Conservation (phyloP, 2,888 invertebrate genomes). For the Platynereis dumerilii region DNA sequence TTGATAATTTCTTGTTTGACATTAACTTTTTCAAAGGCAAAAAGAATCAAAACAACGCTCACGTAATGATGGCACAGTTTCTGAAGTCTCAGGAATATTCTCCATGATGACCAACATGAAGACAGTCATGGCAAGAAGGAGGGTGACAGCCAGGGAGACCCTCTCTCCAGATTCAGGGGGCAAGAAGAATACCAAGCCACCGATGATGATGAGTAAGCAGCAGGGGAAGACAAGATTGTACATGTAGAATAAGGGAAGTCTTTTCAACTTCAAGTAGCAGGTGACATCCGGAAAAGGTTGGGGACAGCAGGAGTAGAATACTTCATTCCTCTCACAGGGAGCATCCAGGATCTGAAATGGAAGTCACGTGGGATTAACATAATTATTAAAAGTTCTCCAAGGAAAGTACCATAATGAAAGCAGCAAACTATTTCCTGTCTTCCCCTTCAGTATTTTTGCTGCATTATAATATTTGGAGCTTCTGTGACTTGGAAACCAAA, state of each 20-base stretch:
- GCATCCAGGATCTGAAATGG: constrained; percentile 2
- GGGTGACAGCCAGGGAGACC: constrained; percentile 3
- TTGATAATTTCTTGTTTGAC: no score
- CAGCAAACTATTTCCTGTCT: no score
- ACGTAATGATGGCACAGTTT: constrained; percentile 1
- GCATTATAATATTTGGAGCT: no score
- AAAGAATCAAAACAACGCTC: no score
- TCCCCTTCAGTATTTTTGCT: no score
- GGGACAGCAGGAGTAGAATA: constrained; percentile 3
- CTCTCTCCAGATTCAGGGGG: constrained; percentile 5
- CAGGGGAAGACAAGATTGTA: constrained; percentile 8
- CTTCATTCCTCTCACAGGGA: constrained; percentile 6
- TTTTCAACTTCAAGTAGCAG: not conserved
- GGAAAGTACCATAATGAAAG: no score
- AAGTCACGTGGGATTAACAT: no score
- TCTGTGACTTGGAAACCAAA: no score
- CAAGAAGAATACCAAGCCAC: constrained; percentile 6
- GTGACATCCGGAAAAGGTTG: not conserved
- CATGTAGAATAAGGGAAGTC: constrained; percentile 3
- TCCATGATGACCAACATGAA: constrained; percentile 9
- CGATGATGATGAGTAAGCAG: constrained; percentile 3
- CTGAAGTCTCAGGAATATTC: constrained; percentile 3
- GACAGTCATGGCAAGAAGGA: constrained; percentile 4
- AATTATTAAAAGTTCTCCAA: no score
- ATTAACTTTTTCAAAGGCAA: no score